A percentile compares a stretch with the other conserved stretches of the same genome.
phyloP scores from a whole-genome alignment of 2,797 vertebrate genomes.

The Botia kubotai region DNA sequence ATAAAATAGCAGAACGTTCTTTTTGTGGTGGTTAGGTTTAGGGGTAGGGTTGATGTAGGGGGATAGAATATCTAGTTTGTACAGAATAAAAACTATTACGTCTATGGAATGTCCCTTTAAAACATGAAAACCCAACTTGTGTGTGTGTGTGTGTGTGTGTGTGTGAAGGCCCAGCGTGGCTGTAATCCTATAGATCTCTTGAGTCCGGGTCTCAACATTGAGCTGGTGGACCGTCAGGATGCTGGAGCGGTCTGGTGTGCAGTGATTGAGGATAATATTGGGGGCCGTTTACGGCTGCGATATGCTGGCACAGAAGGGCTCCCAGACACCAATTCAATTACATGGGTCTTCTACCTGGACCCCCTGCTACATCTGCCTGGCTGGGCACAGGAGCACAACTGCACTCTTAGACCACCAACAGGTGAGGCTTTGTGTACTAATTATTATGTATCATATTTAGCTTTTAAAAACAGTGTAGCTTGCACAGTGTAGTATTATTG shows the following conservation, averaged over 20 bases:
- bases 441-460: too few relatives aligned
- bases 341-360: constrained; percentile 94
- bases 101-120: too few relatives aligned
- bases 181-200: constrained; percentile 93
- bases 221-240: constrained; percentile 85
- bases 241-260: constrained; percentile 86
- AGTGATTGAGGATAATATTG: constrained; percentile 89
- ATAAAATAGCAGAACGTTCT: too few relatives aligned
- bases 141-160: constrained; percentile 32
- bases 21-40: too few relatives aligned
- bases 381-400: constrained; percentile 88
- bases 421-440: constrained; percentile 75
- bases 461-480: not conserved
- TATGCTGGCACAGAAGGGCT: constrained; percentile 85
- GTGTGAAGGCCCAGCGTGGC: constrained; percentile 86
- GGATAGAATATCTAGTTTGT: too few relatives aligned
- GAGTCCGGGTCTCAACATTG: constrained; percentile 86
- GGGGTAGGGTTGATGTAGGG: too few relatives aligned
- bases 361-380: constrained; percentile 92
- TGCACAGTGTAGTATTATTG: not conserved
- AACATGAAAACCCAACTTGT: too few relatives aligned
- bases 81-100: too few relatives aligned
- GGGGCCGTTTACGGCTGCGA: constrained; percentile 88
- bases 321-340: constrained; percentile 81
- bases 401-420: constrained; percentile 85